Conservation (phyloP, 2,888 invertebrate genomes). For the Hypselothyrea guttata region DNA sequence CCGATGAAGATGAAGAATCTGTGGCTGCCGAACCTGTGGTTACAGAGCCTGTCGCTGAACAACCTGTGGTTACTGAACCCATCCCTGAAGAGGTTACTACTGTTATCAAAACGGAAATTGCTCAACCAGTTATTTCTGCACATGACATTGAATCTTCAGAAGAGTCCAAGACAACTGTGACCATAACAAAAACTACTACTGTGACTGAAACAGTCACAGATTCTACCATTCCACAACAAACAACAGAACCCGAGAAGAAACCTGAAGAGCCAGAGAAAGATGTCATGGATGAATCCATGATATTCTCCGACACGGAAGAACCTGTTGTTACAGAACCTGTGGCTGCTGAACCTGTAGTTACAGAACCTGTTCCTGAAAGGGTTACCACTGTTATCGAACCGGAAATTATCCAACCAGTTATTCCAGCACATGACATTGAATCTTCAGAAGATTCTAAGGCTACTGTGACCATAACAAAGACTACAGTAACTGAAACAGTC, state of each 20-base stretch:
- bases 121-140: background rate
- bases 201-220: constrained; percentile 27
- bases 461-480: constrained; percentile 3
- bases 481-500: constrained; percentile 2
- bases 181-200: constrained; percentile 26
- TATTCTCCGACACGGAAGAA: constrained; percentile 75
- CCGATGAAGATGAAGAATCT: constrained; percentile 58
- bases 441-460: constrained; percentile 18
- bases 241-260: constrained; percentile 35
- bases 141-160: constrained; percentile 13
- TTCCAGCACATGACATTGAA: constrained; percentile 1
- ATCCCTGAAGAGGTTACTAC: background rate
- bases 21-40: background rate
- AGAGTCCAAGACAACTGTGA: constrained; percentile 15
- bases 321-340: constrained; percentile 6
- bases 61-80: constrained; percentile 60
- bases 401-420: constrained; percentile 9
- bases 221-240: background rate
- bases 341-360: background rate
- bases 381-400: background rate
- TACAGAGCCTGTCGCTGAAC: constrained; percentile 55
- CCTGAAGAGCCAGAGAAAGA: constrained; percentile 28
- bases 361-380: background rate
- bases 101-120: constrained; percentile 3
- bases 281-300: constrained; percentile 59